Base-by-base conservation (phyloP, 1,140 invertebrate species). In the Scaptodrosophila lebanonensis region DNA sequence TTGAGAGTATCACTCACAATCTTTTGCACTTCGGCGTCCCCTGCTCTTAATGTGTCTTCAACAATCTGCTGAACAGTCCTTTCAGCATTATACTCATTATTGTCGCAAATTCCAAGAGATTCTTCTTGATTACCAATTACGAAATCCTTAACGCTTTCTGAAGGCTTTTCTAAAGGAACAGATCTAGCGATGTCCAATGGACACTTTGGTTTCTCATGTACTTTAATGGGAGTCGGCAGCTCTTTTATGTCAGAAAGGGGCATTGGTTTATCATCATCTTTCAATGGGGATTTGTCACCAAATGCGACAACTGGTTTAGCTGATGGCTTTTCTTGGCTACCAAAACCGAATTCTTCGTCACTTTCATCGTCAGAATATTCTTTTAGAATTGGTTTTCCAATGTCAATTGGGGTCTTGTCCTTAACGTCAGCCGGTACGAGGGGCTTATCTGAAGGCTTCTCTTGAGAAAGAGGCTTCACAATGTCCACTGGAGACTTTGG, bases 31-130 rank as follows among this genome's bases (percentile, higher is more conserved):
- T 82, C 75, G 17, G 18, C 70, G 58, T 82, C 75, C 15, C 75
- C 69, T 22, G 69, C 75, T 47, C 62, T 63, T 15, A 82, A 44
- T n/a, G 75, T 82, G 11, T 82, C 75, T 33, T 82, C 75, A 13
- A 82, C 75, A 45, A 82, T 82, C 42, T 82, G 75, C 15, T 82
- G 66, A 7, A 82, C 54, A 1, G 75, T 66, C 32, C 75, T 73
- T 11, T 48, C 39, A 50, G 70, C 75, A 8, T 54, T 43, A 1
- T 20, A 44, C 12, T 38, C 27, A 20, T 18, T 2, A 35, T n/a
- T n/a, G n/a, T n/a, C n/a, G n/a, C n/a, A n/a, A n/a, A n/a, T n/a
- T n/a, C n/a, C n/a, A n/a, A n/a, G n/a, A n/a, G n/a, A n/a, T n/a
- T 51, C 35, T 29, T 30, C 16, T 51, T 18, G 48, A n/a, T 51